These are phyloP conservation scores for Pemphigus obesinymphae DNA, from an alignment of 1,140 invertebrate genomes.

Conservation along the genomic window DNA sequence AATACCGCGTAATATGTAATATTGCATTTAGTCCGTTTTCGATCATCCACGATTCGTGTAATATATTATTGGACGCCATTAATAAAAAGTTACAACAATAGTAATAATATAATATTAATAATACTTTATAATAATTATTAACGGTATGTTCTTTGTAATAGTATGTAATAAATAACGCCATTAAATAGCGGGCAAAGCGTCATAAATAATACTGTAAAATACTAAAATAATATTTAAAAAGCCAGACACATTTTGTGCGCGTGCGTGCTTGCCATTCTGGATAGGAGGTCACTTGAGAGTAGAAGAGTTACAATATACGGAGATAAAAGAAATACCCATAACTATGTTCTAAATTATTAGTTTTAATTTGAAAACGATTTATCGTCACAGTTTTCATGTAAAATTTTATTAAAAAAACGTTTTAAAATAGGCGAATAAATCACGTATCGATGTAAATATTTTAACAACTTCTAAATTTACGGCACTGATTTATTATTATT, in stretches of 20 bases:
- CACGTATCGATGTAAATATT: not conserved
- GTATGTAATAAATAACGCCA: not conserved
- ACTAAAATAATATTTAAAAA: constrained; percentile 5
- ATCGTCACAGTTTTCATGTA: not conserved
- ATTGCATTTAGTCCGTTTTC: not conserved
- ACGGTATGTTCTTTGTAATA: not conserved
- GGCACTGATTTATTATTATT: not conserved
- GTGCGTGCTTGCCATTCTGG: not conserved
- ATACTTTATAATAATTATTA: not conserved
- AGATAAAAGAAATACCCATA: too few species aligned
- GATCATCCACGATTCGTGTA: not conserved
- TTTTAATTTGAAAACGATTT: constrained; percentile 16
- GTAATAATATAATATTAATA: not conserved
- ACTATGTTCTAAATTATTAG: not conserved
- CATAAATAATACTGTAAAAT: not conserved
- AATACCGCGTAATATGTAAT: not conserved
- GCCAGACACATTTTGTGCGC: not conserved
- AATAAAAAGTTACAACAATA: not conserved
- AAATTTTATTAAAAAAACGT: not conserved
- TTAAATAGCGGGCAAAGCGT: not conserved
- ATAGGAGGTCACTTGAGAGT: not conserved
- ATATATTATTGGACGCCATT: not conserved
- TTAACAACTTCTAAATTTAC: not conserved
- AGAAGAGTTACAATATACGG: not conserved
- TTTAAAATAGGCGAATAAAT: not conserved